Evolutionary conservation across 2,113 vertebrate genomes (phyloP).

Genomic region (Cinclus mexicanus): DNA sequence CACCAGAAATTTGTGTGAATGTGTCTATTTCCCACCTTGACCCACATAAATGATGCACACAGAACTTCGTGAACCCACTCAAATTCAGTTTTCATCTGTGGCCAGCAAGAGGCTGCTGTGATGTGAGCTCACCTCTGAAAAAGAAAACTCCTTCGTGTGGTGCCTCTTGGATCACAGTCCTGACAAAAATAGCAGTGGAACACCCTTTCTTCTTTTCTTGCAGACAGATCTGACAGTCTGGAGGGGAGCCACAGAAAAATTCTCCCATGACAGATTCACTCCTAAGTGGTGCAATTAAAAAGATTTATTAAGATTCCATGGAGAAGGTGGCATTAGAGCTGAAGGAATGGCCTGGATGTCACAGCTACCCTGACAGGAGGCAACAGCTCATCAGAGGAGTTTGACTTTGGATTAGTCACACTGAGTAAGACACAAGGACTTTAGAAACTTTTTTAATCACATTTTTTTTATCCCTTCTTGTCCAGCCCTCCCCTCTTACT

Average conservation of each 20-base stretch:
- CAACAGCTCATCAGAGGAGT: not conserved
- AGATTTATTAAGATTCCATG: not conserved
- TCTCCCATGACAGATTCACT: not conserved
- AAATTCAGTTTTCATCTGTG: not conserved
- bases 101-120: not conserved
- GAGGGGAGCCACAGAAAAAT: not conserved
- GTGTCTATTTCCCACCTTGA: not conserved
- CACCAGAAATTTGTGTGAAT: not conserved
- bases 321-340: not conserved
- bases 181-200: not conserved
- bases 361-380: not conserved
- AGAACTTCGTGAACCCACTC: not conserved
- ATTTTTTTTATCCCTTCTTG: not conserved
- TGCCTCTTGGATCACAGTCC: accelerated
- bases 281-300: not conserved
- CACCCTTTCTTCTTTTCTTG: not conserved
- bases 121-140: not conserved
- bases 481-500: not conserved
- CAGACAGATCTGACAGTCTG: not conserved
- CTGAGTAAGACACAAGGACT: not conserved
- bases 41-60: not conserved
- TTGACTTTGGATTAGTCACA: not conserved
- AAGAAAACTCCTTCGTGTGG: not conserved
- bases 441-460: not conserved
- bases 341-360: not conserved